These are phyloP conservation scores for Neodon shergylaensis DNA, from an alignment of 2,113 vertebrate species.

Conservation along the genomic window DNA sequence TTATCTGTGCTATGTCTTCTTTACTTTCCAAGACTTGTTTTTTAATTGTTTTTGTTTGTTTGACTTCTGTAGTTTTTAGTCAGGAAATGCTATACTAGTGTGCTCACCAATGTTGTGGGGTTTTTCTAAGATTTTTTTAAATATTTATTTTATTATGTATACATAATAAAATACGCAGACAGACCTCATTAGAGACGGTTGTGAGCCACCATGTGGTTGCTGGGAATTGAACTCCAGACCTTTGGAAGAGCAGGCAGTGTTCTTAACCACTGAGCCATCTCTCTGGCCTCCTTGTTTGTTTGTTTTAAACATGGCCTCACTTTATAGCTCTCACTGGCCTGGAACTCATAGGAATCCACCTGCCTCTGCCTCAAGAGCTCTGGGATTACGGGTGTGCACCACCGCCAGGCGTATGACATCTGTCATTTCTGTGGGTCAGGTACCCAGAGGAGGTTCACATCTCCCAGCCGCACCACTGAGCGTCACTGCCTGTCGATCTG, in stretches of 20 bases:
- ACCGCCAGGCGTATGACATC: not conserved
- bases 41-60: not conserved
- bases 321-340: not conserved
- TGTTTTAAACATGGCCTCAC: not conserved
- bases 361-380: not conserved
- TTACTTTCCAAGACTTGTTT: not conserved
- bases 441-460: not conserved
- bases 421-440: not conserved
- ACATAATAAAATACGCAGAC: no score
- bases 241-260: no score
- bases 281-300: no score
- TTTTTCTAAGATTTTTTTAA: no score
- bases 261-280: no score
- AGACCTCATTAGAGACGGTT: no score
- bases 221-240: no score
- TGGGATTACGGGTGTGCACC: not conserved
- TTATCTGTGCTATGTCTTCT: not conserved
- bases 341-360: not conserved
- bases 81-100: not conserved
- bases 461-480: accelerated
- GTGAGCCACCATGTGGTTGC: no score
- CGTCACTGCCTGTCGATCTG: not conserved
- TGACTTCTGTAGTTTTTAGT: not conserved
- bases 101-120: no score
- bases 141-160: no score